Conservation (phyloP, 2,888 invertebrate genomes). For the Apodemia duryi region DNA sequence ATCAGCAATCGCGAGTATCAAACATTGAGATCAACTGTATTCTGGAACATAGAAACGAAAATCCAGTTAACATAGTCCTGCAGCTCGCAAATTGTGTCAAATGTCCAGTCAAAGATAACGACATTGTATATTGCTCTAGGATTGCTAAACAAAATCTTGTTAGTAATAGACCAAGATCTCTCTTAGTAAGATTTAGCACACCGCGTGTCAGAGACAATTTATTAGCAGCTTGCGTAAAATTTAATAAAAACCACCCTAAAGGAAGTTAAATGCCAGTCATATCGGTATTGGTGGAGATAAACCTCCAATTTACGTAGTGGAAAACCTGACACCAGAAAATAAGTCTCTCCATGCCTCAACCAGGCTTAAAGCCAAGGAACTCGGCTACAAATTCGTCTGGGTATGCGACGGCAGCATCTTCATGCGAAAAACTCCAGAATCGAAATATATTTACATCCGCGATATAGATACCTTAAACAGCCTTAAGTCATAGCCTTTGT, state of each 20-base stretch:
- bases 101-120: conserved; percentile 9
- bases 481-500: neutral
- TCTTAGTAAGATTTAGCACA: conserved; percentile 24
- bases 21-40: conserved; percentile 24
- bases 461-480: neutral
- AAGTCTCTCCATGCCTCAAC: conserved; percentile 27
- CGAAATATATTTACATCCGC: neutral
- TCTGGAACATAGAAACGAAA: conserved; percentile 23
- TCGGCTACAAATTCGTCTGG: conserved; percentile 24
- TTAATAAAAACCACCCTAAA: conserved; percentile 21
- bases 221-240: conserved; percentile 21
- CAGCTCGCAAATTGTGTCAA: conserved; percentile 15
- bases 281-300: conserved; percentile 20
- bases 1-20: conserved; percentile 9
- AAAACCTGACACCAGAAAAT: conserved; percentile 26
- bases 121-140: conserved; percentile 24
- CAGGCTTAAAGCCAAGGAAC: conserved; percentile 23
- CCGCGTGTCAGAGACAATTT: conserved; percentile 17
- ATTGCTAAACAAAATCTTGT: conserved; percentile 22
- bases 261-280: conserved; percentile 22
- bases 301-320: conserved; percentile 21
- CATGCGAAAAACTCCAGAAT: conserved; percentile 21
- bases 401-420: conserved; percentile 25
- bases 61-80: conserved; percentile 12
- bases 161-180: conserved; percentile 23